phyloP scores from a whole-genome alignment of 2,888 invertebrate species.

The Nomada flava region DNA sequence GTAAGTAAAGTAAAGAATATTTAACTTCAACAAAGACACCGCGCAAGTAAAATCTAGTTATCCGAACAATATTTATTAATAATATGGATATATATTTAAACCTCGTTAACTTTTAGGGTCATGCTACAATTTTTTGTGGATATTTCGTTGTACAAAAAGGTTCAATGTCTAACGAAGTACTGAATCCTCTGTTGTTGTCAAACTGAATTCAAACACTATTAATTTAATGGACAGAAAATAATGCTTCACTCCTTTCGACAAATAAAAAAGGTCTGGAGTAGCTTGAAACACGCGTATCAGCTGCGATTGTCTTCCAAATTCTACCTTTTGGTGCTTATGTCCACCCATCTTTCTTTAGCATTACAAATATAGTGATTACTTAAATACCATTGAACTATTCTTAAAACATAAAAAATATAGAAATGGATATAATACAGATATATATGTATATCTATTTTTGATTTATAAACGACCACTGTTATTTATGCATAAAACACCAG shows the following conservation, averaged over 20 bases:
- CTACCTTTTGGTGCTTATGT: not conserved
- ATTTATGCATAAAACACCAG: slow-evolving; percentile 31
- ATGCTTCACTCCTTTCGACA: not conserved
- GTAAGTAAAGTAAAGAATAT: not conserved
- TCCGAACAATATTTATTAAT: not conserved
- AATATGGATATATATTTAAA: not conserved
- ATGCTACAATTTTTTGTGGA: too few relatives aligned
- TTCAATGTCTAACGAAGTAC: too few relatives aligned
- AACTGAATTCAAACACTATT: too few relatives aligned
- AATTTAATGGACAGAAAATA: too few relatives aligned
- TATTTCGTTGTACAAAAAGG: too few relatives aligned
- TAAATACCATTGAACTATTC: slow-evolving; percentile 8
- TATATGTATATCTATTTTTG: slow-evolving; percentile 54
- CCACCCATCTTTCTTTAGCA: not conserved
- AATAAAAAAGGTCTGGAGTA: not conserved
- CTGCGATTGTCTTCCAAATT: not conserved
- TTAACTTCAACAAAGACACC: not conserved
- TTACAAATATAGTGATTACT: not conserved
- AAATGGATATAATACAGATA: slow-evolving; percentile 34
- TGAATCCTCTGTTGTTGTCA: too few relatives aligned
- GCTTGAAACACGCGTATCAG: not conserved
- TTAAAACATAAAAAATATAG: not conserved
- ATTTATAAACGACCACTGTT: slow-evolving; percentile 31
- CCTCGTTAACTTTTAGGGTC: too few relatives aligned
- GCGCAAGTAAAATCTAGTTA: not conserved